A percentile compares a stretch with the other conserved stretches of the same genome.
These are phyloP conservation scores for Antheraea assamensis DNA, from an alignment of 2,888 invertebrate genomes.

Conservation along the genomic window DNA sequence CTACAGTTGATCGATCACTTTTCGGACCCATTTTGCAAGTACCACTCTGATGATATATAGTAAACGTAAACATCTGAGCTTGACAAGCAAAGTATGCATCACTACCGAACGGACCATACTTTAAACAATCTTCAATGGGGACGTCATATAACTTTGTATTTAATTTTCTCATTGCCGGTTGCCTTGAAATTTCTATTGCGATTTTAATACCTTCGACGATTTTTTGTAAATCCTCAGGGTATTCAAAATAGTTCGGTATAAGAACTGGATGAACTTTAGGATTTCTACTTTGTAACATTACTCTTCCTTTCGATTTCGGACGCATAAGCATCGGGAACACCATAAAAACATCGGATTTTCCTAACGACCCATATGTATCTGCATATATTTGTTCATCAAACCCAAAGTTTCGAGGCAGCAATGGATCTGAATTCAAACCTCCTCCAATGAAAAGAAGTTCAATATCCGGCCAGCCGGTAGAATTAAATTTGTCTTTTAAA, in stretches of 20 bases:
- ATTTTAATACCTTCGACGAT: slow-evolving; percentile 85
- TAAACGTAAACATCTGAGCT: slow-evolving; percentile 85
- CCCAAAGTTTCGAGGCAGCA: slow-evolving; percentile 77
- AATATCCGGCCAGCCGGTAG: slow-evolving; percentile 84
- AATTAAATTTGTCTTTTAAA: slow-evolving; percentile 79
- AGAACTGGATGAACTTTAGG: slow-evolving; percentile 88
- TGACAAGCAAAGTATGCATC: slow-evolving; percentile 87
- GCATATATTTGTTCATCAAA: slow-evolving; percentile 72
- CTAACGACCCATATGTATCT: slow-evolving; percentile 66
- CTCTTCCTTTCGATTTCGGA: slow-evolving; percentile 86
- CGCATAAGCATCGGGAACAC: slow-evolving; percentile 87
- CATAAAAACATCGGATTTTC: slow-evolving; percentile 71
- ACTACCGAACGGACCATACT: slow-evolving; percentile 80
- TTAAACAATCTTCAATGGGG: slow-evolving; percentile 83
- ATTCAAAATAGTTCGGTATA: slow-evolving; percentile 89
- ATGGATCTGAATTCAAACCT: slow-evolving; percentile 74
- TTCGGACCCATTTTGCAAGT: slow-evolving; percentile 86
- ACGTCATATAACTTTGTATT: slow-evolving; percentile 83
- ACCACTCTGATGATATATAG: slow-evolving; percentile 86
- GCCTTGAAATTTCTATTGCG: slow-evolving; percentile 80
- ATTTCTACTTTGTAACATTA: slow-evolving; percentile 86
- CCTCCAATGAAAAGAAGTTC: slow-evolving; percentile 84
- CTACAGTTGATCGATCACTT: slow-evolving; percentile 83
- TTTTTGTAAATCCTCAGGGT: slow-evolving; percentile 83
- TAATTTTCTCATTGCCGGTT: slow-evolving; percentile 81